Conservation (phyloP, 1,140 invertebrate species). For the Drosophila virilis region DNA sequence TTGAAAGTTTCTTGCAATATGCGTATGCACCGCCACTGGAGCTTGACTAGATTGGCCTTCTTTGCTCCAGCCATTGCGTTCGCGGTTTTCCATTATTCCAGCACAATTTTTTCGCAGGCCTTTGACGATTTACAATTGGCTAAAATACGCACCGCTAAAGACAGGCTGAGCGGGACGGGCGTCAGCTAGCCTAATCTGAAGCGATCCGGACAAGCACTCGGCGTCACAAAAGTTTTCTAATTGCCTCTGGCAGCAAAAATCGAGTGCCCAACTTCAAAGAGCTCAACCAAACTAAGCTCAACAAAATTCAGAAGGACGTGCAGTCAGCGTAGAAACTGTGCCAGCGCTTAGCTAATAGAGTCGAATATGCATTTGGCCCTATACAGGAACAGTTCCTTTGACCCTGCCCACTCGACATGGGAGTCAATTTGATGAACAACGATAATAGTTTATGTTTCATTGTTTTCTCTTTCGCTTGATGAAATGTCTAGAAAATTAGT, state of each 20-base stretch:
- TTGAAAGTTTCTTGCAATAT: slow-evolving; percentile 36
- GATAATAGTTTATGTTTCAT: slow-evolving; percentile 42
- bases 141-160: slow-evolving; percentile 20
- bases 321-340: background rate
- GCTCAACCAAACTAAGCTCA: slow-evolving; percentile 15
- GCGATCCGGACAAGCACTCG: slow-evolving; percentile 18
- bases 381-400: slow-evolving; percentile 5
- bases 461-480: slow-evolving; percentile 16
- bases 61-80: slow-evolving; percentile 7
- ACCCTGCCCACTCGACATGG: background rate
- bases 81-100: slow-evolving; percentile 31
- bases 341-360: slow-evolving; percentile 3
- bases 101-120: slow-evolving; percentile 12
- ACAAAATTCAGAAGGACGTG: slow-evolving; percentile 22
- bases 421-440: slow-evolving; percentile 23
- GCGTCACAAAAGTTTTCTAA: slow-evolving; percentile 44
- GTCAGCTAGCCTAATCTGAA: slow-evolving; percentile 7
- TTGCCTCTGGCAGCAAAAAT: slow-evolving; percentile 48
- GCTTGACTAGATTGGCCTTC: slow-evolving; percentile 20
- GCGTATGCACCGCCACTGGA: background rate
- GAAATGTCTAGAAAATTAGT: background rate
- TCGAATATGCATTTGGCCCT: slow-evolving; percentile 10
- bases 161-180: background rate
- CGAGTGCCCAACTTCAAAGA: slow-evolving; percentile 43
- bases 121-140: slow-evolving; percentile 33